Evolutionary conservation across 2,888 invertebrate species (phyloP).

Genomic region (Parnassius mnemosyne): DNA sequence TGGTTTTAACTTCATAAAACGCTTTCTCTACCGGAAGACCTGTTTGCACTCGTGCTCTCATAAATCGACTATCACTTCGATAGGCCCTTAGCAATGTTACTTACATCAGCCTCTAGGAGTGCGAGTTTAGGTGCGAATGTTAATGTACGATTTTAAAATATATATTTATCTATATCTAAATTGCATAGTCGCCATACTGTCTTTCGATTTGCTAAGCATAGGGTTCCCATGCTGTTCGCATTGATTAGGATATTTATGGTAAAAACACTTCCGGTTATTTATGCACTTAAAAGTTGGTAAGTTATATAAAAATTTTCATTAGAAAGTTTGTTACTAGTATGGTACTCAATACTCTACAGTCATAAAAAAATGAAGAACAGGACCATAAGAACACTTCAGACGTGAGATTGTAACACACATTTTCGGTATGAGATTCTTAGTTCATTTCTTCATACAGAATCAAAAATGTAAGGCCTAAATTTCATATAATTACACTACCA

Average conservation of each 20-base stretch:
- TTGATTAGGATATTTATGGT: slow-evolving; percentile 2
- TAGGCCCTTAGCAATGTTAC: slow-evolving; percentile 1
- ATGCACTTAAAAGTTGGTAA: background rate
- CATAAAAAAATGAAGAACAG: too few species aligned
- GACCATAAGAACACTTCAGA: too few species aligned
- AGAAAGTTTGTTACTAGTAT: too few species aligned
- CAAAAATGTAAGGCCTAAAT: too few species aligned
- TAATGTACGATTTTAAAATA: background rate
- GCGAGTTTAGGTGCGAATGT: slow-evolving; percentile 5
- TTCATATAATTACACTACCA: too few species aligned
- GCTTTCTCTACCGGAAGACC: background rate
- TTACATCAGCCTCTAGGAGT: slow-evolving; percentile 3
- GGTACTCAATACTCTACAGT: too few species aligned
- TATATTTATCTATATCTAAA: background rate
- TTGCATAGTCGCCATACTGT: slow-evolving; percentile 7
- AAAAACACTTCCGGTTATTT: background rate
- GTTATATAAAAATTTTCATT: background rate
- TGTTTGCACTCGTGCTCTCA: background rate
- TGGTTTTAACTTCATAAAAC: background rate
- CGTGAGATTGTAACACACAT: too few species aligned
- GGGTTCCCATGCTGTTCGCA: slow-evolving; percentile 2
- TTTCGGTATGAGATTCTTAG: too few species aligned
- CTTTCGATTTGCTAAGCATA: slow-evolving; percentile 1
- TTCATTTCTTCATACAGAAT: too few species aligned
- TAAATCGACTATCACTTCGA: slow-evolving; percentile 1